These are phyloP conservation scores for Odobenus rosmarus DNA, from an alignment of 2,113 vertebrate species.

Conservation along the genomic window DNA sequence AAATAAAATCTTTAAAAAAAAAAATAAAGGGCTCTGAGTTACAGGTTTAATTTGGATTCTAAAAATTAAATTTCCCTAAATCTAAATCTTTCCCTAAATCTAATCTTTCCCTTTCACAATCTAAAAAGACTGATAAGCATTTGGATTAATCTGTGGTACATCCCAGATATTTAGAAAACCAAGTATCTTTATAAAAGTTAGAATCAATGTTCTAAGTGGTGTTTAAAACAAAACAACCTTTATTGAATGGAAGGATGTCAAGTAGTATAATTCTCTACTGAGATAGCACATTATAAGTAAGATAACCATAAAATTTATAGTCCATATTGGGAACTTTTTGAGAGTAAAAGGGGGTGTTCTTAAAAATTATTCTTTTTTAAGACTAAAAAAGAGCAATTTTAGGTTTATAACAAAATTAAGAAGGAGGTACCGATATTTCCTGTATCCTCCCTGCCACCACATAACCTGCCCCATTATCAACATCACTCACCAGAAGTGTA, in stretches of 20 bases:
- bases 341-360: background rate
- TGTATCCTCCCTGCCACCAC: background rate
- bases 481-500: background rate
- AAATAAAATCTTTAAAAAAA: too few species aligned
- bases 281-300: background rate
- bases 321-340: background rate
- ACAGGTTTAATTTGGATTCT: constrained; percentile 38
- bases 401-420: background rate
- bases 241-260: constrained; percentile 23
- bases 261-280: background rate
- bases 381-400: background rate
- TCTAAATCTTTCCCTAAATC: too few species aligned
- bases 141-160: constrained; percentile 14
- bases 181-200: constrained; percentile 27
- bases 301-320: background rate
- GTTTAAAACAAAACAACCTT: background rate
- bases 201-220: background rate
- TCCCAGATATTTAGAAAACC: constrained; percentile 28
- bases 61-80: background rate
- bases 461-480: background rate
- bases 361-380: background rate
- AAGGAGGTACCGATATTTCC: background rate
- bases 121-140: background rate
- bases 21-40: background rate
- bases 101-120: background rate